A percentile compares a stretch with the other conserved stretches of the same genome.
These are phyloP conservation scores for Ochotona curzoniae DNA, from an alignment of 2,113 vertebrate species.

Conservation along the genomic window DNA sequence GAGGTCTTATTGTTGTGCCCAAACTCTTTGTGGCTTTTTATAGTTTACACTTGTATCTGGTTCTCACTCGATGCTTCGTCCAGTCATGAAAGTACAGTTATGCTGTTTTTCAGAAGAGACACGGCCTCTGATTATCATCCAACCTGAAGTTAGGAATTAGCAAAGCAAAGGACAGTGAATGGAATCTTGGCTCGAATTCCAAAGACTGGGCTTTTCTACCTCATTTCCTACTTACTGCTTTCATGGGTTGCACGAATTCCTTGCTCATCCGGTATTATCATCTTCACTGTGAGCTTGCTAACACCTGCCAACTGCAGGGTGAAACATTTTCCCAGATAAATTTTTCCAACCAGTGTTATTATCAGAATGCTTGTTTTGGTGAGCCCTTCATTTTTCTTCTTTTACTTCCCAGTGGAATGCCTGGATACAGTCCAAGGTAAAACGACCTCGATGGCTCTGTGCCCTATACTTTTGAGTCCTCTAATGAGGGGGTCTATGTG, in stretches of 20 bases:
- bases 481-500: background rate
- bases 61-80: background rate
- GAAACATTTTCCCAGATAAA: background rate
- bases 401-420: background rate
- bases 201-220: background rate
- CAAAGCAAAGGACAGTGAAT: background rate
- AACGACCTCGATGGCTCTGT: background rate
- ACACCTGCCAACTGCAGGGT: background rate
- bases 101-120: background rate
- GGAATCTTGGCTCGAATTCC: background rate
- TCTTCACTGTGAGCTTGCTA: background rate
- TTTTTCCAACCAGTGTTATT: background rate
- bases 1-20: background rate
- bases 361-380: background rate
- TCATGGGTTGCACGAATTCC: background rate
- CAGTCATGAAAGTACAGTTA: background rate
- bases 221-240: background rate
- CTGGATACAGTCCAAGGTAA: background rate
- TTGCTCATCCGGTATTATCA: background rate
- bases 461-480: background rate
- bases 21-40: conserved; percentile 6
- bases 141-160: background rate
- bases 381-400: background rate
- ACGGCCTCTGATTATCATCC: background rate
- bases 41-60: background rate